Conservation (phyloP, 2,113 vertebrate species). For the Axis porcinus region DNA sequence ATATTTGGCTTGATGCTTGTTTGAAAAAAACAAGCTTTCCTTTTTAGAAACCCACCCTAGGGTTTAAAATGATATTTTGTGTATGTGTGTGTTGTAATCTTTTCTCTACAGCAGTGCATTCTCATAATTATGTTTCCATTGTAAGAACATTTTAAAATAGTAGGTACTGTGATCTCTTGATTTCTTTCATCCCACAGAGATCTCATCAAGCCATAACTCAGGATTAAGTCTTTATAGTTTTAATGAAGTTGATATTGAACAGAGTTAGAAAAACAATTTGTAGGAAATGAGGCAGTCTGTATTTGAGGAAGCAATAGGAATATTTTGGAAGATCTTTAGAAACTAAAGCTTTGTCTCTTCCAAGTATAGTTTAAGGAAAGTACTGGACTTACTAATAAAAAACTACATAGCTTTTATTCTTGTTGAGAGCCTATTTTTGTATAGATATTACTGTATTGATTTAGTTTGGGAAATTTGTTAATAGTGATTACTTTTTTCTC, state of each 20-base stretch:
- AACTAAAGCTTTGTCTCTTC: constrained; percentile 19
- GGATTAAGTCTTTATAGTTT: constrained; percentile 47
- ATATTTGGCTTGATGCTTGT: constrained; percentile 31
- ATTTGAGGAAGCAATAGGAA: constrained; percentile 10
- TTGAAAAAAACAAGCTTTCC: not conserved
- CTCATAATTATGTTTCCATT: constrained; percentile 28
- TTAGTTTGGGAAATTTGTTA: not conserved
- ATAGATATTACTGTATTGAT: not conserved
- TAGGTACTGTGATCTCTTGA: constrained; percentile 34
- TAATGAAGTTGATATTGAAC: constrained; percentile 55
- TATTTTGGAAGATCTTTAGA: constrained; percentile 28
- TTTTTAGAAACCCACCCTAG: not conserved
- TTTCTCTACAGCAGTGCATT: not conserved
- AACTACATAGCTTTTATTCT: not conserved
- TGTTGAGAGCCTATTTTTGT: not conserved
- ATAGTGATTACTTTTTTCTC: not conserved
- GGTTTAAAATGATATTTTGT: constrained; percentile 7
- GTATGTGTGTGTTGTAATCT: not conserved
- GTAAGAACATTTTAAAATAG: constrained; percentile 38
- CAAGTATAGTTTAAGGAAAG: not conserved
- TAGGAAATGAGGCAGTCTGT: constrained; percentile 21
- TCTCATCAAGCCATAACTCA: constrained; percentile 45
- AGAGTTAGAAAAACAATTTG: constrained; percentile 52
- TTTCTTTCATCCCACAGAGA: constrained; percentile 55
- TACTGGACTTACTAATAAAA: not conserved